phyloP scores from a whole-genome alignment of 1,140 invertebrate genomes.

The Tyrophagus putrescentiae region DNA sequence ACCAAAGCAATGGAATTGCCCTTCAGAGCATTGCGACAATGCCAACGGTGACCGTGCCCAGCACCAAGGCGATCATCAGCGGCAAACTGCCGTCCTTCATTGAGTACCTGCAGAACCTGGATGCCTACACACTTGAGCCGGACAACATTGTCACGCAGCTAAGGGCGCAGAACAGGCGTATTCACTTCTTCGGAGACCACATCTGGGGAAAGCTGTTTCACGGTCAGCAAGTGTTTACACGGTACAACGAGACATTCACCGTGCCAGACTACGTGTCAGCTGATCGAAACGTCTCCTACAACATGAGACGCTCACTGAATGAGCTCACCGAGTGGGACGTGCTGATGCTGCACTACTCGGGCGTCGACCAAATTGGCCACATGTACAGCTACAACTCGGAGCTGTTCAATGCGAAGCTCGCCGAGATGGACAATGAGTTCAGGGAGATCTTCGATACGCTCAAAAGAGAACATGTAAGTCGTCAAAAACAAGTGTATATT shows the following conservation, averaged over 20 bases:
- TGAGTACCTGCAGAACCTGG: constrained; percentile 77
- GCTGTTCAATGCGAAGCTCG: constrained; percentile 60
- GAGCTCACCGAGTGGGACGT: constrained; percentile 60
- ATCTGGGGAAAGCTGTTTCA: constrained; percentile 85
- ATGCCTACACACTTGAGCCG: constrained; percentile 44
- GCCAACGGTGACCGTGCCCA: constrained; percentile 90
- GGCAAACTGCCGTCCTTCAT: constrained; percentile 76
- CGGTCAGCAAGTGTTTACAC: constrained; percentile 47
- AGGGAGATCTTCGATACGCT: constrained; percentile 44
- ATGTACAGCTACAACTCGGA: constrained; percentile 56
- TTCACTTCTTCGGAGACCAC: constrained; percentile 86
- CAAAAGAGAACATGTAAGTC: constrained; percentile 24
- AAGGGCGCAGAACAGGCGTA: constrained; percentile 40
- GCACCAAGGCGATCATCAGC: constrained; percentile 76
- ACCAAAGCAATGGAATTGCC: constrained; percentile 36
- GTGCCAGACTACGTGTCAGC: constrained; percentile 90
- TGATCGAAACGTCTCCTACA: constrained; percentile 77
- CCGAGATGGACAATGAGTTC: constrained; percentile 83
- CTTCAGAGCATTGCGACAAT: constrained; percentile 53
- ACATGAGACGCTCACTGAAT: constrained; percentile 51
- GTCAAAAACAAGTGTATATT: too few species aligned
- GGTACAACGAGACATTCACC: constrained; percentile 76
- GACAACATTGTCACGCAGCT: constrained; percentile 66
- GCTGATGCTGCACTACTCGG: constrained; percentile 86
- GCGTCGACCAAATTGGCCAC: constrained; percentile 97